A percentile compares a stretch with the other conserved stretches of the same genome.
Conservation (phyloP, 1,140 invertebrate species). For the Leptopilina boulardi region DNA sequence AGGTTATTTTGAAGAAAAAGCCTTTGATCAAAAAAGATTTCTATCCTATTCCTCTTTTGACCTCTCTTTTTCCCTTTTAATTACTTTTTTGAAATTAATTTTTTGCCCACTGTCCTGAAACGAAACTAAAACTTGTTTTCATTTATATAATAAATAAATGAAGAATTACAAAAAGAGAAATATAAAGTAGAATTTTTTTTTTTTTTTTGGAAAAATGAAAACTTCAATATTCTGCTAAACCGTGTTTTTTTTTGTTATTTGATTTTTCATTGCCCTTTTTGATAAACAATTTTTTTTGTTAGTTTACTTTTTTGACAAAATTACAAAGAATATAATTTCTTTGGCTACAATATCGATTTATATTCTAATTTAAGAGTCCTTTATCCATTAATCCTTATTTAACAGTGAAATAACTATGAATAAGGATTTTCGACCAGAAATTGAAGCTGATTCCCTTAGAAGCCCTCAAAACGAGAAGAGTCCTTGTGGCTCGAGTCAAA, state of each 20-base stretch:
- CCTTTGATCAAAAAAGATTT: neutral
- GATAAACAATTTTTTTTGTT: too few species aligned
- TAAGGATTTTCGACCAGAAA: slow-evolving; percentile 45
- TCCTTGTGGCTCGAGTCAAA: slow-evolving; percentile 28
- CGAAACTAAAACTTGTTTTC: neutral
- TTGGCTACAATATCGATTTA: neutral
- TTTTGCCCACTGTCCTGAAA: neutral
- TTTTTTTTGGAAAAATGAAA: too few species aligned
- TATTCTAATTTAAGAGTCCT: neutral
- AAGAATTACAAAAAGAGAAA: neutral
- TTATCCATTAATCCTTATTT: neutral
- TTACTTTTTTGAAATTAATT: slow-evolving; percentile 10
- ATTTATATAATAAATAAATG: neutral
- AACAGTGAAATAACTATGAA: neutral
- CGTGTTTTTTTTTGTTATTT: too few species aligned
- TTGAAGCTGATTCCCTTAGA: slow-evolving; percentile 52
- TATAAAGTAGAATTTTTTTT: too few species aligned
- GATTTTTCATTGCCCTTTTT: too few species aligned
- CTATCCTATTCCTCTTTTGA: slow-evolving; percentile 21
- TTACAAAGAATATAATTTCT: neutral
- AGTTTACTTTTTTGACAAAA: too few species aligned
- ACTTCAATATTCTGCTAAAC: too few species aligned
- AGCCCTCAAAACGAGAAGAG: slow-evolving; percentile 48
- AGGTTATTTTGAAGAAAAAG: slow-evolving; percentile 23
- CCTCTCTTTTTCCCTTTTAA: neutral